phyloP scores from a whole-genome alignment of 2,797 vertebrate species.

The Lagorchestes hirsutus region DNA sequence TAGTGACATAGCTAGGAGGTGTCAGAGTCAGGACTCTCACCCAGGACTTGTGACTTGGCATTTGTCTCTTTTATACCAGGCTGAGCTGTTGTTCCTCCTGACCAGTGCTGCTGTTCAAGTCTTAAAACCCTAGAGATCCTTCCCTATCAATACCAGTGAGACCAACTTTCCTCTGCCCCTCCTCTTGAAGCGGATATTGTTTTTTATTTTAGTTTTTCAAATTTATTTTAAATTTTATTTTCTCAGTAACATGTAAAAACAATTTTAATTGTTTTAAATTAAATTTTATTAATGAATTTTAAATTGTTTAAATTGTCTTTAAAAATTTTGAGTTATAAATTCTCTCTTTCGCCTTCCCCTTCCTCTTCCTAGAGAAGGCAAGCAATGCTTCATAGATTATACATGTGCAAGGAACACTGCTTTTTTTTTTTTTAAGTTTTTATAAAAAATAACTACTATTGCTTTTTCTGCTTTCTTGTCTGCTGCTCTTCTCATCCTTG shows the following conservation, averaged over 20 bases:
- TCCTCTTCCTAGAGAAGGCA: not conserved
- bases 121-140: not conserved
- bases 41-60: not conserved
- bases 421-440: not conserved
- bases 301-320: not conserved
- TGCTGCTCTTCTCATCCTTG: not conserved
- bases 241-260: not conserved
- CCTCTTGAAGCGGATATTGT: not conserved
- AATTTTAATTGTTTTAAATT: no score
- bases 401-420: not conserved
- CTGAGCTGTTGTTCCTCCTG: not conserved
- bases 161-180: not conserved
- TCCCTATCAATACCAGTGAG: not conserved
- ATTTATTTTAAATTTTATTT: not conserved
- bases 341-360: not conserved
- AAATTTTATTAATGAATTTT: no score
- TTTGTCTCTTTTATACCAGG: not conserved
- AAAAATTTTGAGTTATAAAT: not conserved
- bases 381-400: not conserved
- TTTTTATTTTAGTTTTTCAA: not conserved
- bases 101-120: not conserved
- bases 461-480: not conserved
- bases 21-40: not conserved
- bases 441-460: not conserved
- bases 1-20: not conserved